phyloP scores from a whole-genome alignment of 2,113 vertebrate genomes.

The Cyanoderma ruficeps region DNA sequence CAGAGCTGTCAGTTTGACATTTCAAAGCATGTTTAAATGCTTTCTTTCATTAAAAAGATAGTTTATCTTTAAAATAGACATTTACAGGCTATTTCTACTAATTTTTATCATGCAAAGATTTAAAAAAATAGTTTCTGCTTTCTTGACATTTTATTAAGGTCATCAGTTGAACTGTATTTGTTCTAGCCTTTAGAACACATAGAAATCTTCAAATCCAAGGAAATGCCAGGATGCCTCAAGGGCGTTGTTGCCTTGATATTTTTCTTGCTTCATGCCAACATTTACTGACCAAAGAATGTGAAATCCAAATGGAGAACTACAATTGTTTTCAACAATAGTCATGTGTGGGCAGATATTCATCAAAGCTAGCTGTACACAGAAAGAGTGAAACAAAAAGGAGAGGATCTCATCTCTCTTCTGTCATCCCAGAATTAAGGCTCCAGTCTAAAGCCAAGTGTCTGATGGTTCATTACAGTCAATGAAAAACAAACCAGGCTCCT shows the following conservation, averaged over 20 bases:
- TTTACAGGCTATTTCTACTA: not conserved
- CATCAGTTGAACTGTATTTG: not conserved
- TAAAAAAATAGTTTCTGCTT: not conserved
- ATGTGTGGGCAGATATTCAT: not conserved
- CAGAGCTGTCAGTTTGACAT: conserved; percentile 15
- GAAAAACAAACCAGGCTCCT: not conserved
- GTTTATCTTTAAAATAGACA: conserved; percentile 3
- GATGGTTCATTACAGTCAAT: not conserved
- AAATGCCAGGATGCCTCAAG: conserved; percentile 19
- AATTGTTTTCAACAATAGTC: not conserved
- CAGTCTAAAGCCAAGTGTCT: not conserved
- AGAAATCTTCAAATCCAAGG: not conserved
- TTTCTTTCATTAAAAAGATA: not conserved
- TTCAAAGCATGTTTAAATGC: conserved; percentile 10
- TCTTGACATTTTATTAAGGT: conserved; percentile 7
- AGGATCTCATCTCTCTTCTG: not conserved
- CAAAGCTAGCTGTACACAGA: not conserved
- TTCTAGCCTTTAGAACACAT: not conserved
- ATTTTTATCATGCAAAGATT: not conserved
- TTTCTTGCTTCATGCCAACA: not conserved
- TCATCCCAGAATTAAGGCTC: not conserved
- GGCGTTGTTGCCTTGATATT: not conserved
- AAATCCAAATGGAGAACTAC: not conserved
- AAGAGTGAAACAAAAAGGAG: not conserved
- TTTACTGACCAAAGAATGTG: conserved; percentile 11